Base-by-base conservation (phyloP, 2,888 invertebrate species). In the Synergus umbraculus region DNA sequence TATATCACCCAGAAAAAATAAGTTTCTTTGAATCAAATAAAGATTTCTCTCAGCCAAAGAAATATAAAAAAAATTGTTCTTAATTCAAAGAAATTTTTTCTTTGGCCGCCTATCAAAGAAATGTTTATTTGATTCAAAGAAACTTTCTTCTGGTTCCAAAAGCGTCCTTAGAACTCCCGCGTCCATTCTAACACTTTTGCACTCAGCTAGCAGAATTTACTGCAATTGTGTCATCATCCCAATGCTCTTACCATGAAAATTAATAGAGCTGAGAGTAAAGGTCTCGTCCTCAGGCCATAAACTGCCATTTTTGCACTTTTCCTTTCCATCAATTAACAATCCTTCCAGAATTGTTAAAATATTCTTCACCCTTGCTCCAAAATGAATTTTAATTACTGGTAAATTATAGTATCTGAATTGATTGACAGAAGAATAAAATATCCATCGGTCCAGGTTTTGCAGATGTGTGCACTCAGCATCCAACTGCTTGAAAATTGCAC, bases 251-350 rank as follows among this genome's bases (percentile, higher is more conserved):
- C 69, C 22, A 69, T 49, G 46, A 69, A 29, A 29, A 49, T 22
- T 49, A 69, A 69, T 49, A 69, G 22, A 5, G 46, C 49, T 37
- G 49, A 29, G 54, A 73, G 37, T 29, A 54, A 73, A n/a, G 9
- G 49, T 73, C 49, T 29, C 29, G 29, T 73, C n/a, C 37, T 37
- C 12, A 54, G n/a, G 49, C 73, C 12, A 60, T 60, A 73, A 15
- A 46, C 8, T 37, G 15, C 8, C 37, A 49, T 54, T 54, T 49
- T 69, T 54, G 29, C 22, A 49, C n/a, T 54, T 73, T 49, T 67
- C n/a, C n/a, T 13, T 67, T 58, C 7, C 58, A 3, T 58, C n/a
- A 60, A 8, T 22, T 60, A 5, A 9, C 22, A 60, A 60, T 60
- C 12, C 22, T 60, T 22, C 10, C 18, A 22, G 12, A 10, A 3